phyloP scores from a whole-genome alignment of 2,888 invertebrate genomes.

The Oscheius onirici region DNA sequence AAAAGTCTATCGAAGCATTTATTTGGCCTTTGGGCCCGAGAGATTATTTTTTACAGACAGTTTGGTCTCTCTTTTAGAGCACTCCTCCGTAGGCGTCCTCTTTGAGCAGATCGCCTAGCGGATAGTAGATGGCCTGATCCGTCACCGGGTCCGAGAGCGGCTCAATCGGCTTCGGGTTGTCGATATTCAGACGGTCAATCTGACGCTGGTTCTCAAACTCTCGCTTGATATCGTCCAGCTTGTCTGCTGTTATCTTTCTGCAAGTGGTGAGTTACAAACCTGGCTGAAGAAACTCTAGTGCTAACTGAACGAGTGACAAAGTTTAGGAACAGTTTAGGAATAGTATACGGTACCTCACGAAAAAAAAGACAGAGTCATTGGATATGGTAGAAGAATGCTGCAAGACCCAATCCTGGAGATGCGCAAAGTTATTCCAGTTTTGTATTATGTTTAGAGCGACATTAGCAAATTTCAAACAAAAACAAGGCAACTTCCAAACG shows the following conservation, averaged over 20 bases:
- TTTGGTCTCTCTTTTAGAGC: conserved; percentile 1
- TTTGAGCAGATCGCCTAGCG: conserved; percentile 17
- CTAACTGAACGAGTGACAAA: too few species aligned
- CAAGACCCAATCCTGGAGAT: too few species aligned
- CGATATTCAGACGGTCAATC: not conserved
- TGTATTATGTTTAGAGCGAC: too few species aligned
- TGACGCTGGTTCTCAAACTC: not conserved
- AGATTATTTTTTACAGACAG: not conserved
- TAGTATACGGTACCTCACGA: too few species aligned
- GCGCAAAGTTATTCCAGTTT: too few species aligned
- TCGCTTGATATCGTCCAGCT: not conserved
- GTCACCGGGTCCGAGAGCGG: not conserved
- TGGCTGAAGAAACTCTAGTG: not conserved
- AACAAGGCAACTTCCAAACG: too few species aligned
- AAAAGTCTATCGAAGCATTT: not conserved
- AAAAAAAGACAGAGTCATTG: too few species aligned
- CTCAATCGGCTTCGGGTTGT: not conserved
- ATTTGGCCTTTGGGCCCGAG: not conserved
- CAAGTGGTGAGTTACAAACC: too few species aligned
- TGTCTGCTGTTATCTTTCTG: not conserved
- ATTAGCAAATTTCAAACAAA: too few species aligned
- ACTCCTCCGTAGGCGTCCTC: conserved; percentile 12
- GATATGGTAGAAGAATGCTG: too few species aligned
- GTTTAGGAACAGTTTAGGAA: too few species aligned
- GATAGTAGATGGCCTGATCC: conserved; percentile 19